These are phyloP conservation scores for Coelinius sp. DNA, from an alignment of 2,888 invertebrate genomes.

Conservation along the genomic window DNA sequence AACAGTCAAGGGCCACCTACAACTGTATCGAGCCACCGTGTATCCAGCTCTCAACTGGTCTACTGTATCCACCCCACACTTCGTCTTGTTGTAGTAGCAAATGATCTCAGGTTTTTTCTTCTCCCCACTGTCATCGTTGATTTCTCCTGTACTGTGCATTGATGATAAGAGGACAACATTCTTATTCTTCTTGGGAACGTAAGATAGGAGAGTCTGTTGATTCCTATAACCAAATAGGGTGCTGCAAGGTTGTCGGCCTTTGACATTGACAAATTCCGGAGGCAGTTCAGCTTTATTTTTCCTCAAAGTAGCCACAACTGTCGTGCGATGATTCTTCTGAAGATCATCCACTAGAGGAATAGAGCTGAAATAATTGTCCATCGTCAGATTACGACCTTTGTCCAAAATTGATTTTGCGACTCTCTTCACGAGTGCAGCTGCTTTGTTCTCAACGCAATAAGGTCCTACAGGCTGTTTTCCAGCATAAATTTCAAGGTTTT, in stretches of 20 bases:
- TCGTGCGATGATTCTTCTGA: no score
- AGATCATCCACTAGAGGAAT: no score
- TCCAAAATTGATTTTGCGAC: no score
- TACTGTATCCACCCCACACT: conserved; percentile 44
- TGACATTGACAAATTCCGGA: not conserved
- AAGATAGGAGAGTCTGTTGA: conserved; percentile 47
- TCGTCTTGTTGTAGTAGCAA: conserved; percentile 45
- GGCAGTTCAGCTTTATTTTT: no score
- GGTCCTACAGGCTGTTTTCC: no score
- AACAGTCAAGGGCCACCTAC: conserved; percentile 56
- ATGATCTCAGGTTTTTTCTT: conserved; percentile 43
- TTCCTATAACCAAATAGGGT: conserved; percentile 37
- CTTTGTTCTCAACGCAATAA: no score
- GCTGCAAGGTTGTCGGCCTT: conserved; percentile 24
- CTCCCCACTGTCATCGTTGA: conserved; percentile 28
- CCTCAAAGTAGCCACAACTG: no score
- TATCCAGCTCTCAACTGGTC: conserved; percentile 38
- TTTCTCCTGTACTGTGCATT: conserved; percentile 42
- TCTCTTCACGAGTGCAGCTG: no score
- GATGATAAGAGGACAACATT: conserved; percentile 46
- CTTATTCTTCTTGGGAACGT: conserved; percentile 54
- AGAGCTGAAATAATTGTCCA: no score
- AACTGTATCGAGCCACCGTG: conserved; percentile 49
- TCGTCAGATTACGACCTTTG: no score
- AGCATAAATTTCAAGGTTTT: no score